A percentile compares a stretch with the other conserved stretches of the same genome.
These are phyloP conservation scores for Motacilla alba DNA, from an alignment of 2,113 vertebrate genomes.

Conservation along the genomic window DNA sequence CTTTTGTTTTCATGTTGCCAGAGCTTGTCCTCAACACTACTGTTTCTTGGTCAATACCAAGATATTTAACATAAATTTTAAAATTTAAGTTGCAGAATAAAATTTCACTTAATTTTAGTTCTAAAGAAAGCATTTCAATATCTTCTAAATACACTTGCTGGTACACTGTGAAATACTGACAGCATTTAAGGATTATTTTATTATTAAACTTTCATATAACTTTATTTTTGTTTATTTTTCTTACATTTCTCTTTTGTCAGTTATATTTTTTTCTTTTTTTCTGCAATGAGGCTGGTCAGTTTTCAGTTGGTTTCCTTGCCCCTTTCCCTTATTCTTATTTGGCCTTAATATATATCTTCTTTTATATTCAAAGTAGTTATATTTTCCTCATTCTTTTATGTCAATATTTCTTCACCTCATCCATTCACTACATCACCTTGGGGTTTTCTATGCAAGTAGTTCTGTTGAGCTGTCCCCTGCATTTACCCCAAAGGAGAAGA, in stretches of 20 bases:
- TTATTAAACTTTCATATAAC: not conserved
- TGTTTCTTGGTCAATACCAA: not conserved
- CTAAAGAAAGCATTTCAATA: not conserved
- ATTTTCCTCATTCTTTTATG: not conserved
- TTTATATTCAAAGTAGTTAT: not conserved
- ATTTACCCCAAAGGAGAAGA: not conserved
- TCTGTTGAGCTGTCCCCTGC: not conserved
- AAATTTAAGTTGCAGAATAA: not conserved
- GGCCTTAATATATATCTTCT: not conserved
- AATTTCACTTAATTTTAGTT: not conserved
- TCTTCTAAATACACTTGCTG: not conserved
- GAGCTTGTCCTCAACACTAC: not conserved
- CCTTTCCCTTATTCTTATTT: not conserved
- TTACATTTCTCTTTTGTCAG: not conserved
- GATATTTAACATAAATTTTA: not conserved
- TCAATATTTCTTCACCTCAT: not conserved
- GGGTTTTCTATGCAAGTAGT: not conserved
- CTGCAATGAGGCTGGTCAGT: fast-evolving
- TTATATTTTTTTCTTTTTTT: not conserved
- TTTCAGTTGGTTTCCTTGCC: not conserved
- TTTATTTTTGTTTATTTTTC: not conserved
- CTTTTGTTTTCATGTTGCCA: not conserved
- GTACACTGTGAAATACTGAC: not conserved
- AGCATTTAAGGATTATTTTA: not conserved
- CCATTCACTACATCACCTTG: not conserved